These are phyloP conservation scores for Holothuria leucospilota DNA, from an alignment of 53 echinoderm and acorn worm genomes.

Conservation along the genomic window DNA sequence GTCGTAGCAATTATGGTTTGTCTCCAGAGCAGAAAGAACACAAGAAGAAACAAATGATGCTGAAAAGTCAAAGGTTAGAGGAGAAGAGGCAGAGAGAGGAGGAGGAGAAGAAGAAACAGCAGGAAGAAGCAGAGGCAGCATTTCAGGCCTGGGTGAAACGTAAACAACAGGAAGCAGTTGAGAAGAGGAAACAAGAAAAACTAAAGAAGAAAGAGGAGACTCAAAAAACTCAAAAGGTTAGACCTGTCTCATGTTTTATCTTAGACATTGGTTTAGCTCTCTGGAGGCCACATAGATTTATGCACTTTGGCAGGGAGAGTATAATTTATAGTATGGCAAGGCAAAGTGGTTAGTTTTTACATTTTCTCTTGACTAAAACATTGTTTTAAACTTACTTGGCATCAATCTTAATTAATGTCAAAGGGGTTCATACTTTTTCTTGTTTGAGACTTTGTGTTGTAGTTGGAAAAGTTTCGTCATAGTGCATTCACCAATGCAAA, in stretches of 20 bases:
- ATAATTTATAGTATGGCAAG: no score
- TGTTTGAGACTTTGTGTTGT: no score
- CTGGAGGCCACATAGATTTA: no score
- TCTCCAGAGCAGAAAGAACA: slow-evolving; percentile 88
- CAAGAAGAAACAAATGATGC: slow-evolving; percentile 68
- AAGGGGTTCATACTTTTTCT: no score
- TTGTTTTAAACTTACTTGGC: no score
- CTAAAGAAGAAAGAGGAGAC: slow-evolving; percentile 59
- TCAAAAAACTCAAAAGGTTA: slow-evolving; percentile 36
- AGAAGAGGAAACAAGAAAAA: slow-evolving; percentile 67
- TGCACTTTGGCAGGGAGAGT: no score
- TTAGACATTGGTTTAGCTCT: no score
- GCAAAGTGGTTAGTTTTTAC: no score
- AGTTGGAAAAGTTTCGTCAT: no score
- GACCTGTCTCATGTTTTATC: neutral
- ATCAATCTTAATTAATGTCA: no score
- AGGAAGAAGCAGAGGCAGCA: slow-evolving; percentile 76
- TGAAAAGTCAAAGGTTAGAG: slow-evolving; percentile 62
- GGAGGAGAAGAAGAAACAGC: slow-evolving; percentile 72
- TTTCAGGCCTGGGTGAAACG: slow-evolving; percentile 91
- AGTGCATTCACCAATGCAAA: no score
- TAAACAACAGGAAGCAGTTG: slow-evolving; percentile 68
- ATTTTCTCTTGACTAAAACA: no score
- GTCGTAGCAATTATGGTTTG: slow-evolving; percentile 82
- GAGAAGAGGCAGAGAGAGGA: slow-evolving; percentile 78